These are phyloP conservation scores for Eulemur rufifrons DNA, from an alignment of 2,113 vertebrate species.

Conservation along the genomic window DNA sequence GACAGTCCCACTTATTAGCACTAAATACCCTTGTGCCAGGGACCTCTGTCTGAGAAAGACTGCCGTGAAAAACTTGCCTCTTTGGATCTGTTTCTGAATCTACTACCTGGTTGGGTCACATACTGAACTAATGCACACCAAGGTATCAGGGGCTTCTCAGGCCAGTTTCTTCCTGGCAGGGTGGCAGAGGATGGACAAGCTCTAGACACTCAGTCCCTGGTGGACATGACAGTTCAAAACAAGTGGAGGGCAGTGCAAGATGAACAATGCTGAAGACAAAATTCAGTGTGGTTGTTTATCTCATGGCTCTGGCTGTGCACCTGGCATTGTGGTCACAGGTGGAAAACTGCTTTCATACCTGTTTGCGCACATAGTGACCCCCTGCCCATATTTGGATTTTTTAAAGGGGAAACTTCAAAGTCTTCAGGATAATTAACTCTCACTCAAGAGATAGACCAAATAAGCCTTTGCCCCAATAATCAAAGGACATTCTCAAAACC, in stretches of 20 bases:
- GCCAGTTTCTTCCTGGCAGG: background rate
- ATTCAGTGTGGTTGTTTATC: background rate
- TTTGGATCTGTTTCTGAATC: background rate
- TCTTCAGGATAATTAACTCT: background rate
- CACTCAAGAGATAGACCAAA: background rate
- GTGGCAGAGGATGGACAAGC: background rate
- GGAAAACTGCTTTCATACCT: background rate
- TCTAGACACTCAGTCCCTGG: background rate
- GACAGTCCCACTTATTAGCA: background rate
- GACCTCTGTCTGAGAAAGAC: background rate
- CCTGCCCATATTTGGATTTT: background rate
- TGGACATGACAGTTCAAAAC: background rate
- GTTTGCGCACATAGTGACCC: background rate
- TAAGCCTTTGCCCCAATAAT: background rate
- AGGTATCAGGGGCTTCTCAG: background rate
- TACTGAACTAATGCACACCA: background rate
- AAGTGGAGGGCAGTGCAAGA: background rate
- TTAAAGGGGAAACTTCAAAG: background rate
- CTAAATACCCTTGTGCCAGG: background rate
- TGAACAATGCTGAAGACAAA: background rate
- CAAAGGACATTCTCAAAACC: constrained; percentile 4
- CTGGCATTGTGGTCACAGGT: accelerated
- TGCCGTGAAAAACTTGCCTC: background rate
- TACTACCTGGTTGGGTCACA: background rate
- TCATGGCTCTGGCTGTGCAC: background rate